Percentiles rank a stretch among this genome's conserved stretches.
phyloP scores from a whole-genome alignment of 2,113 vertebrate species.

The Mohoua ochrocephala region DNA sequence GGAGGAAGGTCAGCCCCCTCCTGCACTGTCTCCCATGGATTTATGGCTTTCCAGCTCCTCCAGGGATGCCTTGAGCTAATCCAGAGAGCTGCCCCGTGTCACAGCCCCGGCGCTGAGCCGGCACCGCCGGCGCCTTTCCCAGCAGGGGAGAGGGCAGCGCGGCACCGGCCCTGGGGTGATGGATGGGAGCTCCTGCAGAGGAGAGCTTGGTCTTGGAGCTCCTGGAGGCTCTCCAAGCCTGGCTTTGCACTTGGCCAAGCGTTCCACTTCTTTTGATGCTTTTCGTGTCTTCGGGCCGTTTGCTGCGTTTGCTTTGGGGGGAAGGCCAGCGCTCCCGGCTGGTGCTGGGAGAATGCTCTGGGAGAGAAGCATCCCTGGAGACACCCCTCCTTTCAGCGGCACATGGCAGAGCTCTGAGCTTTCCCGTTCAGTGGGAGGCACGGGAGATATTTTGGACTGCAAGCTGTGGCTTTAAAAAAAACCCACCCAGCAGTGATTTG shows the following conservation, averaged over 20 bases:
- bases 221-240: background rate
- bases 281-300: background rate
- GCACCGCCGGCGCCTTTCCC: background rate
- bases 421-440: background rate
- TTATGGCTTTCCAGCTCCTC: background rate
- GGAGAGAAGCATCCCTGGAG: background rate
- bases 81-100: background rate
- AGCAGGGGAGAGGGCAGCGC: background rate
- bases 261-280: background rate
- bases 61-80: background rate
- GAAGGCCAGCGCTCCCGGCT: background rate
- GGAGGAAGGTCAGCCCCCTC: background rate
- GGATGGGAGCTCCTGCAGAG: background rate
- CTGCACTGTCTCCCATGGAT: background rate
- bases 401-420: background rate
- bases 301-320: background rate
- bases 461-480: constrained; percentile 8
- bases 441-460: background rate
- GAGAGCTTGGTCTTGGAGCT: background rate
- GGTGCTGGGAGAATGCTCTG: background rate
- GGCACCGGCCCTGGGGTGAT: background rate
- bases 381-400: background rate
- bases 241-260: background rate
- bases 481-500: background rate
- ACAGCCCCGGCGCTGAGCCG: fast-evolving